phyloP scores from a whole-genome alignment of 2,113 vertebrate genomes.

The Salminus brasiliensis region DNA sequence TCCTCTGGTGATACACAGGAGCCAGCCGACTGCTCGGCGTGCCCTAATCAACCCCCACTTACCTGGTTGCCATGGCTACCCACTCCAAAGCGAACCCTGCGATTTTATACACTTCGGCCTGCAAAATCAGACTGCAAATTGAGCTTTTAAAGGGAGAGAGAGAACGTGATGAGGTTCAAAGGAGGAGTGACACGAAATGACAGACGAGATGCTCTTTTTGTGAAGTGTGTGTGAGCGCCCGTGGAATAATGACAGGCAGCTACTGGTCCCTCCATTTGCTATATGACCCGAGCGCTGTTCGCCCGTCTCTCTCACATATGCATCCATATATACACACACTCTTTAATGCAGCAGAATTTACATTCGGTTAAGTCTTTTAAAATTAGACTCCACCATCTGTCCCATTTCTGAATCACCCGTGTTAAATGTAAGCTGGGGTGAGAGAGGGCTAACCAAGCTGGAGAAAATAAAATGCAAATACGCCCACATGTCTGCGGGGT shows the following conservation, averaged over 20 bases:
- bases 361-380: constrained; percentile 50
- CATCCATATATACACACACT: not conserved
- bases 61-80: constrained; percentile 63
- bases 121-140: constrained; percentile 53
- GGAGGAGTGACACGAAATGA: not conserved
- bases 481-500: not conserved
- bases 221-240: not conserved
- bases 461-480: not conserved
- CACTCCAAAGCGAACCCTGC: not conserved
- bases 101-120: constrained; percentile 24
- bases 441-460: not conserved
- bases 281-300: constrained; percentile 41
- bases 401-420: not conserved
- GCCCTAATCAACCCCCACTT: constrained; percentile 61
- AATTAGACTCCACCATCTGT: constrained; percentile 15
- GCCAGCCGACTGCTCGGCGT: not conserved
- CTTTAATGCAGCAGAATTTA: not conserved
- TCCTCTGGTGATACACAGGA: not conserved
- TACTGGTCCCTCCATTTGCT: constrained; percentile 41
- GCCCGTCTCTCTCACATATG: constrained; percentile 14
- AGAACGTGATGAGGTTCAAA: not conserved
- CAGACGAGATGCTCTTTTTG: not conserved
- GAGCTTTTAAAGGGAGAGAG: constrained; percentile 24
- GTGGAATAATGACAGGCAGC: not conserved
- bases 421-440: not conserved